Evolutionary conservation across 1,140 invertebrate species (phyloP).

Genomic region (Paralvinella palmiformis): DNA sequence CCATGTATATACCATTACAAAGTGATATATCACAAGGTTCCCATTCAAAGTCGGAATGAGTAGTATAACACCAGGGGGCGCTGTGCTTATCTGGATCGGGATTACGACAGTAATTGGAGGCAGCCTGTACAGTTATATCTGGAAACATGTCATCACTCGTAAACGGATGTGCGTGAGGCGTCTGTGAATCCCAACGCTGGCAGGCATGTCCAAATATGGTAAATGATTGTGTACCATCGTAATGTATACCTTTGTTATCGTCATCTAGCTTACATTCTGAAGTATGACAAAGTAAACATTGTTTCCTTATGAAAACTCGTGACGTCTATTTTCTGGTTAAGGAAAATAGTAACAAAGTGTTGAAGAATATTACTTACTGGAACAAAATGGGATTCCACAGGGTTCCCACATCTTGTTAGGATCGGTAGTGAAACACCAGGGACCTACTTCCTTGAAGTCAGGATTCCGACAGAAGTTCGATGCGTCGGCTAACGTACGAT

Average conservation of each 20-base stretch:
- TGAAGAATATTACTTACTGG: background rate
- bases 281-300: no score
- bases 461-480: constrained; percentile 58
- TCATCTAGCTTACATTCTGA: no score
- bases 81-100: background rate
- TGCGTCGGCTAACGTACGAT: background rate
- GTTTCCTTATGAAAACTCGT: no score
- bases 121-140: background rate
- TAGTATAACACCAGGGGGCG: background rate
- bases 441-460: constrained; percentile 47
- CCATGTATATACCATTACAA: no score
- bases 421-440: constrained; percentile 55
- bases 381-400: constrained; percentile 57
- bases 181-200: background rate
- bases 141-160: background rate
- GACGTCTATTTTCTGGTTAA: no score
- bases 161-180: background rate
- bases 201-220: background rate
- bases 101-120: constrained; percentile 7
- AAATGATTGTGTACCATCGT: background rate
- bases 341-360: no score
- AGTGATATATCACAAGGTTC: no score
- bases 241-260: no score
- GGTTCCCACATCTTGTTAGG: constrained; percentile 48
- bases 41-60: no score